These are phyloP conservation scores for Xanthostigma xanthostigma DNA, from an alignment of 2,888 invertebrate genomes.

Conservation along the genomic window DNA sequence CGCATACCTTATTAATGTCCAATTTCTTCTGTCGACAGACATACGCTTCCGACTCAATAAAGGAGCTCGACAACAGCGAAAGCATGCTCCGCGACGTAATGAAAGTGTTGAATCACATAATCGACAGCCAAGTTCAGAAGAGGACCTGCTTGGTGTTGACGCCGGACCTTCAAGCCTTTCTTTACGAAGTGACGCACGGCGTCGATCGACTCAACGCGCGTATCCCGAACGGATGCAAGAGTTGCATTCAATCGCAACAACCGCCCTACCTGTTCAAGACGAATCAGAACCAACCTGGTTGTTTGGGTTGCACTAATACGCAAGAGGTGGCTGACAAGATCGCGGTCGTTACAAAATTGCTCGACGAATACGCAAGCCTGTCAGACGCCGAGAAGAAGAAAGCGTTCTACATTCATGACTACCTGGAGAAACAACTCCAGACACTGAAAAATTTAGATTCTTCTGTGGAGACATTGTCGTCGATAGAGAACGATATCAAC, in stretches of 20 bases:
- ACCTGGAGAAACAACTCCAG: slow-evolving; percentile 22
- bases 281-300: no score
- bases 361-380: slow-evolving; percentile 22
- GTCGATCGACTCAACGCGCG: no score
- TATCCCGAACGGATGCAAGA: no score
- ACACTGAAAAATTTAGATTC: slow-evolving; percentile 13
- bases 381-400: slow-evolving; percentile 20
- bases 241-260: no score
- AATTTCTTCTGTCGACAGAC: no score
- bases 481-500: no score
- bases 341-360: slow-evolving; percentile 17
- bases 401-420: slow-evolving; percentile 24
- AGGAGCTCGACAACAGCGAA: slow-evolving; percentile 16
- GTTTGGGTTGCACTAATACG: no score
- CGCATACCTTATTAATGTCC: no score
- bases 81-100: slow-evolving; percentile 19
- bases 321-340: slow-evolving; percentile 10
- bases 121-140: slow-evolving; percentile 19
- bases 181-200: slow-evolving; percentile 2
- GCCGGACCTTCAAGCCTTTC: slow-evolving; percentile 14
- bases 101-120: slow-evolving; percentile 18
- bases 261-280: no score
- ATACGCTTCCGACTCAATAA: slow-evolving; percentile 8
- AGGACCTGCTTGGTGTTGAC: slow-evolving; percentile 17
- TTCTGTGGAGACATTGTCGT: no score